phyloP scores from a whole-genome alignment of 2,113 vertebrate genomes.

The Microtus pennsylvanicus region DNA sequence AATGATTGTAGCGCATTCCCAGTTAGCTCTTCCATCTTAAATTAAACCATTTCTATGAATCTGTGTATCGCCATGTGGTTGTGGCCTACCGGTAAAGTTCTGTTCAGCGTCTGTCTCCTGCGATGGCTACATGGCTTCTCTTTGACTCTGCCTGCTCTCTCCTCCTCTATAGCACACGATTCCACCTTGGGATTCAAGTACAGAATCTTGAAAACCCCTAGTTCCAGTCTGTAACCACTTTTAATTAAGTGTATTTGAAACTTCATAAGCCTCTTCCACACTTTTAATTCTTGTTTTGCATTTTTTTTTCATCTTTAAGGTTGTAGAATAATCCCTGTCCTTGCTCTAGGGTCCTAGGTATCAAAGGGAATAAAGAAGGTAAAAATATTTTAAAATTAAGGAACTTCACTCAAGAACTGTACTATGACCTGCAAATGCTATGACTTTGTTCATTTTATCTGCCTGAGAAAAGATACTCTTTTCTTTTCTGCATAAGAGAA shows the following conservation, averaged over 20 bases:
- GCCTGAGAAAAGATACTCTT: neutral
- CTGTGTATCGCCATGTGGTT: too few species aligned
- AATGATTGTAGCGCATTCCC: too few species aligned
- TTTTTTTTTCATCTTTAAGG: neutral
- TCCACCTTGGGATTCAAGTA: neutral
- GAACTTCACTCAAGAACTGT: neutral
- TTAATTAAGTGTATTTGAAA: neutral
- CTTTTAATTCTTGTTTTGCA: conserved; percentile 4
- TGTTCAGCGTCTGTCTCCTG: too few species aligned
- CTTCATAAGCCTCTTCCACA: neutral
- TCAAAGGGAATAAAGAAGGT: conserved; percentile 13
- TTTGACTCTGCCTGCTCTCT: too few species aligned
- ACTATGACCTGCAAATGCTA: neutral
- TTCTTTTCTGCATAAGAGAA: neutral
- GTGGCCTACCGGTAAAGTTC: too few species aligned
- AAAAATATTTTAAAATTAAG: conserved; percentile 42
- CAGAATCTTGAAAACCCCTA: neutral
- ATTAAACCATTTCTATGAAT: too few species aligned
- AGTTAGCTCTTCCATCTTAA: too few species aligned
- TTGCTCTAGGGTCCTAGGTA: conserved; percentile 2
- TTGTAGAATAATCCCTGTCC: neutral
- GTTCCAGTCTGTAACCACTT: neutral
- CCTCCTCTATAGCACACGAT: too few species aligned
- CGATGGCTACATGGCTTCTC: too few species aligned
- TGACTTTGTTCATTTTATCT: neutral